Evolutionary conservation across 1,140 invertebrate genomes (phyloP).

Genomic region (Diorhabda elongata): DNA sequence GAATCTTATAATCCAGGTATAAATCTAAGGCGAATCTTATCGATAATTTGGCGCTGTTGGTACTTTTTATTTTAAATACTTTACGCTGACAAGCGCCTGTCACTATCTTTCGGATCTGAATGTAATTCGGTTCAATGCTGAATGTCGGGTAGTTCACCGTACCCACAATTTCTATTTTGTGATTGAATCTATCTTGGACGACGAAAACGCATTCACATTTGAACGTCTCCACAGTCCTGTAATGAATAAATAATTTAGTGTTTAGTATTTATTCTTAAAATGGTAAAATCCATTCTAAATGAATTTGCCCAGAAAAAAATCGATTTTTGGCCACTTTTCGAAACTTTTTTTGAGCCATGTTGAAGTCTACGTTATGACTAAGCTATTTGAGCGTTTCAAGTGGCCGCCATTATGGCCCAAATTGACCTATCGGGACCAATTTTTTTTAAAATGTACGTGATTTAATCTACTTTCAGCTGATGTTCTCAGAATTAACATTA

Average conservation of each 20-base stretch:
- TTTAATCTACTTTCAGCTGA: no score
- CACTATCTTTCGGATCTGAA: conserved; percentile 30
- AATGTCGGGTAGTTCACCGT: conserved; percentile 24
- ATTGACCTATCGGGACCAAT: no score
- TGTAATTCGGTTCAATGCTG: conserved; percentile 20
- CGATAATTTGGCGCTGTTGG: background rate
- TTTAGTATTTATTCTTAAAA: no score
- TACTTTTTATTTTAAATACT: conserved; percentile 26
- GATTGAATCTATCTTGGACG: conserved; percentile 21
- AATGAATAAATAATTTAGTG: conserved; percentile 10
- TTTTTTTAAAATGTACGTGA: no score
- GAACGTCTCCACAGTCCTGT: conserved; percentile 18
- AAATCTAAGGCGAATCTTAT: conserved; percentile 23
- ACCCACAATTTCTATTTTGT: conserved; percentile 22
- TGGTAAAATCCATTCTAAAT: no score
- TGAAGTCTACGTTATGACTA: no score
- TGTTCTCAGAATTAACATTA: no score
- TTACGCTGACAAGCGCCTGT: conserved; percentile 16
- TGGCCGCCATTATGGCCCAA: no score
- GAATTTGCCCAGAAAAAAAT: no score
- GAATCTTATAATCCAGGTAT: conserved; percentile 24
- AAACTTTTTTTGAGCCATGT: no score
- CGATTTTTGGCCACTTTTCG: no score
- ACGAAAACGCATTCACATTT: conserved; percentile 14
- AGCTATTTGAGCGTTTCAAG: no score